Evolutionary conservation across 2,888 invertebrate genomes (phyloP).

Genomic region (Atethmia centrago): DNA sequence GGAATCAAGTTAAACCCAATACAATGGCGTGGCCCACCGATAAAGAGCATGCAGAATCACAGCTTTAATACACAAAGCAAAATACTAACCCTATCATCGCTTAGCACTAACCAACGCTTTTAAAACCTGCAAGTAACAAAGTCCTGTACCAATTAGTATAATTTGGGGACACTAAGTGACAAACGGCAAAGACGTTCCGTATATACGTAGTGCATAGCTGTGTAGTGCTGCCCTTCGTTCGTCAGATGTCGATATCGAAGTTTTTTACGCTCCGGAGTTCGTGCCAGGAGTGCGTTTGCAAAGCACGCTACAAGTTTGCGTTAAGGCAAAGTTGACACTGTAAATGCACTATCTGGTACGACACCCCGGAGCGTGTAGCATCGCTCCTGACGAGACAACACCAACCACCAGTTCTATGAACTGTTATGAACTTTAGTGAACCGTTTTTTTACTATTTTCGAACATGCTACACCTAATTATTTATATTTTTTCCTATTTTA

Average conservation of each 20-base stretch:
- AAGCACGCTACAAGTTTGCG: constrained; percentile 89
- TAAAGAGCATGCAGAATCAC: constrained; percentile 36
- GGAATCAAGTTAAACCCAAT: constrained; percentile 20
- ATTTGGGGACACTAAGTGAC: constrained; percentile 75
- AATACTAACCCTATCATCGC: constrained; percentile 59
- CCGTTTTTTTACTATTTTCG: constrained; percentile 50
- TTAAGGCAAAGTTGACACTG: constrained; percentile 92
- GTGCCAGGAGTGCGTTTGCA: constrained; percentile 99
- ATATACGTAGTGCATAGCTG: constrained; percentile 79
- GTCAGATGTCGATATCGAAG: constrained; percentile 81
- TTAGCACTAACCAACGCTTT: constrained; percentile 66
- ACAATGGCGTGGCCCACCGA: constrained; percentile 1
- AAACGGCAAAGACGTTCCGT: constrained; percentile 84
- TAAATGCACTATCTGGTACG: constrained; percentile 99
- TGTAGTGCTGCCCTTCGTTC: constrained; percentile 81
- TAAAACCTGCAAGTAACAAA: constrained; percentile 45
- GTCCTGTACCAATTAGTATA: constrained; percentile 58
- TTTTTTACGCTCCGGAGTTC: constrained; percentile 94
- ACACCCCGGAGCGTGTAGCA: constrained; percentile 94
- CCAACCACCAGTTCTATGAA: constrained; percentile 75
- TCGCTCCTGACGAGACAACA: constrained; percentile 81
- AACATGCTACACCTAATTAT: constrained; percentile 53
- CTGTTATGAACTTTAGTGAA: constrained; percentile 83
- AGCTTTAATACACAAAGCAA: neutral
- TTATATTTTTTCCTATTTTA: constrained; percentile 57